Evolutionary conservation across 2,888 invertebrate genomes (phyloP), one percentile per base, ranked within the genome.

Genomic region (Caenorhabditis sp.): DNA sequence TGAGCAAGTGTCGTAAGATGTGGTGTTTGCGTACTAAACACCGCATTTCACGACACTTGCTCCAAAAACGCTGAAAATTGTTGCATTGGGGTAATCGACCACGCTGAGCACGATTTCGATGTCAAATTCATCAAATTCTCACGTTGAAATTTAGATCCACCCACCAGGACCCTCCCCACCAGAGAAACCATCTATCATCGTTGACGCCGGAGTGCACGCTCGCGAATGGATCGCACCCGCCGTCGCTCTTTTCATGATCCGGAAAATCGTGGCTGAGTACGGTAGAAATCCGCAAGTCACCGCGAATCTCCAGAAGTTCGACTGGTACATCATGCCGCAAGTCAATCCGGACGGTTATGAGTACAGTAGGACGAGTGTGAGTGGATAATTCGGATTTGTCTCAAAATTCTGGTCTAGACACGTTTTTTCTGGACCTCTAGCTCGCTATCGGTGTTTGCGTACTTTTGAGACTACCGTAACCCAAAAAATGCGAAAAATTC

Each of bases 291-390:
- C 80, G 1, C 59, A 73, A 19, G 85, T 90, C 51, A 88, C 87
- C 0, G 35, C 76, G 14, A 80, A 87, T 26, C 56, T 90, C 35
- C 81, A 91, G 58, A 88, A 89, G 61, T 91, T 90, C 82, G 90
- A 91, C 66, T 91, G 90, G 88, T 90, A 87, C 85, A 90, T 91
- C 51, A 80, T 91, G 8, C 91, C 91, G 0, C 88, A 90, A 59
- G 89, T 89, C 6, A 91, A 91, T 79, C 91, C 91, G 3, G 91
- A 91, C 66, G 91, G 91, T 10, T 91, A 91, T 76, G 90, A 90
- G 77, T 91, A 90, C 86, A 88, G 87, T 66, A 82, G 88, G 70
- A 82, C 76, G 19, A 85, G 70, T 54, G 90, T 90, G 80, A 70
- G 76, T 54, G 7, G n/a, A 28, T n/a, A n/a, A 24, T 58, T 26